Evolutionary conservation across 2,888 invertebrate genomes (phyloP).

Genomic region (Eilema sororculum): DNA sequence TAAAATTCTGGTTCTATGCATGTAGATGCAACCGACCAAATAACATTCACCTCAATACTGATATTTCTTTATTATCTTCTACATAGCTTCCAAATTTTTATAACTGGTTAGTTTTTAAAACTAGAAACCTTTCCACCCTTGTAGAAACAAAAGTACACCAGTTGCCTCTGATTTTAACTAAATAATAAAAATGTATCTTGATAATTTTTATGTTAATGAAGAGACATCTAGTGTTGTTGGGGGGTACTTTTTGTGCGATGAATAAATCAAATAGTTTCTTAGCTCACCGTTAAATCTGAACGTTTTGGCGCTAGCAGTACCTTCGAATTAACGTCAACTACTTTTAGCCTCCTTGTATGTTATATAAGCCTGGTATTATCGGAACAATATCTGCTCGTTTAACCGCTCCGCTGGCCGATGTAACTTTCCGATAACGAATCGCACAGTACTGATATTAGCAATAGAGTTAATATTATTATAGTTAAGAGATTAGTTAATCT

Average conservation of each 20-base stretch:
- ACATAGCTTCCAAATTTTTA: no score
- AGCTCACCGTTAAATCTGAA: not conserved
- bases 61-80: no score
- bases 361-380: conserved; percentile 30
- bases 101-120: no score
- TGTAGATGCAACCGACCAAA: no score
- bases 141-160: not conserved
- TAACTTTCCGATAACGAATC: not conserved
- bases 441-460: not conserved
- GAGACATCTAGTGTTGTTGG: conserved; percentile 16
- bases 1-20: no score
- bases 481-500: no score
- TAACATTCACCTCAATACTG: no score
- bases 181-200: no score
- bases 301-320: conserved; percentile 9
- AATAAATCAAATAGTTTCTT: not conserved
- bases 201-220: not conserved
- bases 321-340: not conserved
- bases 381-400: conserved; percentile 25
- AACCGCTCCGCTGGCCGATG: conserved; percentile 1
- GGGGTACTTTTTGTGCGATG: not conserved
- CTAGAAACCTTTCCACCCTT: no score
- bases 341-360: not conserved
- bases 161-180: not conserved
- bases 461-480: no score